Conservation (phyloP, 2,888 invertebrate genomes). For the Acanthococcus lagerstroemiae region DNA sequence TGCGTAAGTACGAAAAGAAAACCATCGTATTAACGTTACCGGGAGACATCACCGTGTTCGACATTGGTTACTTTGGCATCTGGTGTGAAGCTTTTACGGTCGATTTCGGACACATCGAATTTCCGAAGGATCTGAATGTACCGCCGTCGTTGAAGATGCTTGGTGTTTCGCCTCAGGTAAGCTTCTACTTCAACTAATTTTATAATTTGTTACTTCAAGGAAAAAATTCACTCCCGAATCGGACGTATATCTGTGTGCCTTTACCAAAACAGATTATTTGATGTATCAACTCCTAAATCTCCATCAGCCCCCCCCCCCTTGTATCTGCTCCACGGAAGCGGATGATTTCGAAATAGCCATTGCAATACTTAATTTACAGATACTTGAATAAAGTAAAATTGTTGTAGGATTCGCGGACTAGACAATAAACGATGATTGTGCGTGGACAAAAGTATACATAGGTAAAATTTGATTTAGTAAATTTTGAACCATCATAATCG, state of each 20-base stretch:
- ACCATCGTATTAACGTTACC: constrained; percentile 83
- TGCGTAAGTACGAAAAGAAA: constrained; percentile 71
- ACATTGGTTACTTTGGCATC: constrained; percentile 84
- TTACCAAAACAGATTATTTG: too few relatives aligned
- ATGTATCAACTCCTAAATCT: too few relatives aligned
- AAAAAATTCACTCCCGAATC: too few relatives aligned
- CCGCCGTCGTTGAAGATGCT: constrained; percentile 89
- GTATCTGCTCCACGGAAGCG: too few relatives aligned
- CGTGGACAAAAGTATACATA: too few relatives aligned
- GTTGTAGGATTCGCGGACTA: neutral
- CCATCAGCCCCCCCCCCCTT: too few relatives aligned
- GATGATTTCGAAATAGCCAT: neutral
- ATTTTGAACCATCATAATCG: too few relatives aligned
- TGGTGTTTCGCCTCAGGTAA: constrained; percentile 87
- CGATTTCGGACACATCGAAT: constrained; percentile 76
- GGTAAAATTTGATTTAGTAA: too few relatives aligned
- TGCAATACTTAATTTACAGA: neutral
- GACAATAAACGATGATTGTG: neutral
- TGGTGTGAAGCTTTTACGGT: constrained; percentile 91
- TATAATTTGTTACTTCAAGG: too few relatives aligned
- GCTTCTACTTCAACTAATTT: constrained; percentile 40
- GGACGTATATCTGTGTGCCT: too few relatives aligned
- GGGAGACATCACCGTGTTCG: constrained; percentile 78
- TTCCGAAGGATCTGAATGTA: constrained; percentile 64
- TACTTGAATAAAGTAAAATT: too few relatives aligned